Base-by-base conservation (phyloP, 2,888 invertebrate species). In the Heliconius cydno region DNA sequence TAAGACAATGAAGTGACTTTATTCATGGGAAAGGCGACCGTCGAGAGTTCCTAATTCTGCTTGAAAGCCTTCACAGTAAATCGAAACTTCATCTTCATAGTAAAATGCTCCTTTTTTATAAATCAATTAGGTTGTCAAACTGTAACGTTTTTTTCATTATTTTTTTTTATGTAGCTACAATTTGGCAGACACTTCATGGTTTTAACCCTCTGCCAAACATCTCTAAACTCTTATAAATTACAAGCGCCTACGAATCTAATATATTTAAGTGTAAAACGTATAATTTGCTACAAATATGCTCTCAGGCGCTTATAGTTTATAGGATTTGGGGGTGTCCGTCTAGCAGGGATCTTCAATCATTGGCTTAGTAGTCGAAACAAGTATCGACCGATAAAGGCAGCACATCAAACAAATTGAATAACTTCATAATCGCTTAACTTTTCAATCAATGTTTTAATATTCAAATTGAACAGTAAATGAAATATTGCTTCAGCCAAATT, bases 401-500 rank as follows among this genome's bases (percentile, higher is more conserved):
- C 34, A 34, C 41, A 15, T 25, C 12, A 12, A 66, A 38, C 19
- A 41, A 28, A 38, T 75, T 10, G 10, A 75, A 65, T 28, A 75
- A 13, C 13, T 57, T 41, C 41, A 28, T 19, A 41, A 46, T 46
- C 22, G 38, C 75, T 65, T 22, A 25, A 46, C 19, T 75, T 66
- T 75, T 30, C 28, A 66, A 28, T 75, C 75, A 46, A 75, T 65
- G 28, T 75, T 25, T 75, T 75, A 75, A 75, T 75, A 75, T 75
- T 65, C 41, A 75, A 75, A 65, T 46, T 66, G 65, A 41, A 65
- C 41, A 63, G 28, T 46, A 22, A 71, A 65, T 78, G 41, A 72
- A 63, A 65, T 72, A 78, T 72, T 65, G 65, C 46, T 78, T 78
- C 52, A 70, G 30, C 19, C n/a, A n/a, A 78, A 78, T 78, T 77